Evolutionary conservation across 2,888 invertebrate species (phyloP), one percentile per base, ranked within the genome.

Genomic region (Eilema caniola): DNA sequence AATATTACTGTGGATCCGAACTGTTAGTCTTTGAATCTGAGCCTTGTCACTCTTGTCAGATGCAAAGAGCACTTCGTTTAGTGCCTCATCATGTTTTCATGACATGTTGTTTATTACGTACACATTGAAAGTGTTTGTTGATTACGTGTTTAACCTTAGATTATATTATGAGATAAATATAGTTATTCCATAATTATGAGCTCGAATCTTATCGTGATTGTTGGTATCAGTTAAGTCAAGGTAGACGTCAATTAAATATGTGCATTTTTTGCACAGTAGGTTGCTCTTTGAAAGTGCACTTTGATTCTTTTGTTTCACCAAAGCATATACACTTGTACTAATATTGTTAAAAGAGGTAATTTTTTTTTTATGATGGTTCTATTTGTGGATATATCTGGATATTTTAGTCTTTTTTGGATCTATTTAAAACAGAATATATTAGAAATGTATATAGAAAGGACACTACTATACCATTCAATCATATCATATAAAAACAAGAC

Each of bases 11-110:
- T 76, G 59, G 24, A 16, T 25, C 23, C 23, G 57, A 24, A 28
- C 75, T 65, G 77, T 80, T 78, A 79, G 71, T 66, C 70, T 66
- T 69, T 53, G 62, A 73, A 71, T 79, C 77, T 67, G 67, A 72
- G 31, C 62, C 71, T 41, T 64, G 68, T 37, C 33, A 37, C 33
- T 37, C 33, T 37, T 37, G 11, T 69, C 63, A 70, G 60, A 71
- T 33, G 53, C 59, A 62, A 16, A 31, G 28, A 74, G 62, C 10
- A 70, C 63, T 61, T 28, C 25, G 56, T 12, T 31, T 56, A 37
- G 62, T 23, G 37, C 37, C 25, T 37, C 41, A 33, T 60, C 33
- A 60, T 67, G 67, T 53, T 60, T 67, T 67, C 47, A 66, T 62
- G 16, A 24, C 7, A 31, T 65, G 57, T 59, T 31, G 41, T 8